Conservation (phyloP, 2,797 vertebrate genomes). For the Spinibarbus caldwelli region DNA sequence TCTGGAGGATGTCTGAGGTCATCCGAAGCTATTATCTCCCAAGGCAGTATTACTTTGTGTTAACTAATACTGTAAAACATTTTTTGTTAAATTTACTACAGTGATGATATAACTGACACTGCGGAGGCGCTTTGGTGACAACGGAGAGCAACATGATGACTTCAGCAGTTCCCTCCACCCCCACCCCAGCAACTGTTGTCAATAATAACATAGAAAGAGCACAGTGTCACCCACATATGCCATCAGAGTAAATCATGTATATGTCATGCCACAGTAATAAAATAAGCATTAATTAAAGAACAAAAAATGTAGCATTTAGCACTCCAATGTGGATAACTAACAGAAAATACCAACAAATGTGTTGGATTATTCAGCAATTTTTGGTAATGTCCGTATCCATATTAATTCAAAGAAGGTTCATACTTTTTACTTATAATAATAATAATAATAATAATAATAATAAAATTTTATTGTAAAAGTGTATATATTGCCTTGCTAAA, state of each 20-base stretch:
- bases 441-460: no score
- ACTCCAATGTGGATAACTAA: not conserved
- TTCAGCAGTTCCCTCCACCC: not conserved
- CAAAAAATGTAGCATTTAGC: not conserved
- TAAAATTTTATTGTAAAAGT: not conserved
- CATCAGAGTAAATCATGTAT: not conserved
- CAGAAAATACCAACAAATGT: not conserved
- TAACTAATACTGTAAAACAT: not conserved
- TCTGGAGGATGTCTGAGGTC: slow-evolving; percentile 50
- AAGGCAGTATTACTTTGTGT: not conserved
- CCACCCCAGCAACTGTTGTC: not conserved
- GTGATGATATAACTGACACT: not conserved
- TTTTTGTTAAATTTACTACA: not conserved
- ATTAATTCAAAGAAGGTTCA: not conserved
- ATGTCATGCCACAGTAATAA: no score
- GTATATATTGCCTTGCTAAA: not conserved
- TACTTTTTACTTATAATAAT: not conserved
- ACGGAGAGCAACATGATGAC: not conserved
- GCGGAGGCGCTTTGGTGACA: not conserved
- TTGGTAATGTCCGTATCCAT: not conserved
- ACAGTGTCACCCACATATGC: not conserved
- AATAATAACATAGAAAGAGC: not conserved
- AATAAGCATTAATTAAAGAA: no score
- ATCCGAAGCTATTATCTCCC: slow-evolving; percentile 21
- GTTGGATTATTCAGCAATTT: not conserved